These are phyloP conservation scores for Latrodectus hesperus DNA, from an alignment of 2,888 invertebrate genomes.

Conservation along the genomic window DNA sequence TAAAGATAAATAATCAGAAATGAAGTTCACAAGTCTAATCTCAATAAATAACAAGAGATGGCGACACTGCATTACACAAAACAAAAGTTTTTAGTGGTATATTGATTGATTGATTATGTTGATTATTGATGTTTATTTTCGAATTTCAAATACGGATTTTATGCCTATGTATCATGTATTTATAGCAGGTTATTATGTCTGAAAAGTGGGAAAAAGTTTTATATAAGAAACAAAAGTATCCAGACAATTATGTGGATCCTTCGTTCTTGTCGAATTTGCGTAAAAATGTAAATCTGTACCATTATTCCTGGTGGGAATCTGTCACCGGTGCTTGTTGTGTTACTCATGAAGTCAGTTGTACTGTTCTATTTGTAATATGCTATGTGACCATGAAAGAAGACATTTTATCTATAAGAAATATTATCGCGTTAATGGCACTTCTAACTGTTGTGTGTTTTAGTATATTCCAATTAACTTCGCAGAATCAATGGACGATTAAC, in stretches of 20 bases:
- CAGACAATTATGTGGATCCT: constrained; percentile 93
- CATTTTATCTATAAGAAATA: constrained; percentile 80
- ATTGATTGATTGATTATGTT: too few species aligned
- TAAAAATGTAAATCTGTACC: constrained; percentile 87
- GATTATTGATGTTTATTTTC: too few species aligned
- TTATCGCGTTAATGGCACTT: constrained; percentile 73
- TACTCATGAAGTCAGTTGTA: constrained; percentile 84
- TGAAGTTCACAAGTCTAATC: too few species aligned
- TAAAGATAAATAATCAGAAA: too few species aligned
- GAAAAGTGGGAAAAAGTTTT: constrained; percentile 88
- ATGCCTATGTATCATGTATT: too few species aligned
- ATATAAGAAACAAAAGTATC: constrained; percentile 88
- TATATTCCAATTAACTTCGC: constrained; percentile 22
- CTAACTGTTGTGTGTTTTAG: constrained; percentile 74
- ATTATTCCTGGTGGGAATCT: constrained; percentile 83
- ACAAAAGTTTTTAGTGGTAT: too few species aligned
- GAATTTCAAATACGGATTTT: too few species aligned
- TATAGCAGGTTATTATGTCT: neutral
- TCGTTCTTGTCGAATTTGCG: constrained; percentile 88
- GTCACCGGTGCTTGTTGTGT: constrained; percentile 85
- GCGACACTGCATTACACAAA: too few species aligned
- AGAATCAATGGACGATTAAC: constrained; percentile 35
- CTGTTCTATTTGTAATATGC: constrained; percentile 55
- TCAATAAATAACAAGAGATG: too few species aligned
- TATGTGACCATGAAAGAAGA: constrained; percentile 80